Percentiles rank a stretch among this genome's conserved stretches.
These are phyloP conservation scores for Thinocorus orbignyianus DNA, from an alignment of 2,113 vertebrate genomes.

Conservation along the genomic window DNA sequence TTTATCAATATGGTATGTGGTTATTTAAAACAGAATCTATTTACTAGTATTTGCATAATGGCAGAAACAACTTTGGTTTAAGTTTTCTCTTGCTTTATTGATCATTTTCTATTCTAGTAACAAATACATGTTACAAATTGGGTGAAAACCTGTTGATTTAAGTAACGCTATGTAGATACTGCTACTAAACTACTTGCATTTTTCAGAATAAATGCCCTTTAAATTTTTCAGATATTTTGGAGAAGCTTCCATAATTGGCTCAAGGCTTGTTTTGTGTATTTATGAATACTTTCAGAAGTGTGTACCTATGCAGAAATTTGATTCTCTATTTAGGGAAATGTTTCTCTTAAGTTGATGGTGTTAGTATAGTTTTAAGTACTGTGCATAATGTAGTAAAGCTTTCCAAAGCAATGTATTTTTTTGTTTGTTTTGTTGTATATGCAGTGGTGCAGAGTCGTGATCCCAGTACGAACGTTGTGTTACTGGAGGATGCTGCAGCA, in stretches of 20 bases:
- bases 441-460: constrained; percentile 94
- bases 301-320: neutral
- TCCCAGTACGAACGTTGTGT: constrained; percentile 95
- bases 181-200: neutral
- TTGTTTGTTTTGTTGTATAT: neutral
- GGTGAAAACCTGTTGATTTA: neutral
- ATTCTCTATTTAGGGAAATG: neutral
- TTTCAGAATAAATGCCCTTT: neutral
- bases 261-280: neutral
- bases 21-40: neutral
- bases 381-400: neutral
- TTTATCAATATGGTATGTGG: constrained; percentile 93
- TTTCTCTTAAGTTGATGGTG: neutral
- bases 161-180: neutral
- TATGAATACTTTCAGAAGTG: neutral
- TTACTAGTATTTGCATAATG: neutral
- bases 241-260: neutral
- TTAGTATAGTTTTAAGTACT: neutral
- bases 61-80: neutral
- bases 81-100: neutral
- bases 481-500: constrained; percentile 94
- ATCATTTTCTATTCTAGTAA: neutral
- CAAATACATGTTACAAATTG: neutral
- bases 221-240: neutral
- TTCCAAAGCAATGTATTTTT: neutral